These are phyloP conservation scores for Agelas oroides DNA, from an alignment of 37 sponge, comb jelly and placozoan genomes.

Conservation along the genomic window DNA sequence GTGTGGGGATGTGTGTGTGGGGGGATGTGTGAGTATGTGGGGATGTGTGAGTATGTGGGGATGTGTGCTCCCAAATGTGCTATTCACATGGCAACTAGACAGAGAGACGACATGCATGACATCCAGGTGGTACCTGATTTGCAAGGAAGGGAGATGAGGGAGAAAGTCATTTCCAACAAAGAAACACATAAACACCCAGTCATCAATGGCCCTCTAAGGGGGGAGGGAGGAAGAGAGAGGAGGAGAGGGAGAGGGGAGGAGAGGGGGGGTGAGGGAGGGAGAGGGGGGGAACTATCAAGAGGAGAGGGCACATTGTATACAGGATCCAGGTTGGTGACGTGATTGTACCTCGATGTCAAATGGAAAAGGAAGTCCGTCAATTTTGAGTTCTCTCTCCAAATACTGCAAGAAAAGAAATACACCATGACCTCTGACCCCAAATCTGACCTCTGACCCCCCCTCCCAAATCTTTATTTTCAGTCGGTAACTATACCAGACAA, in stretches of 20 bases:
- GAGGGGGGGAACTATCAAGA: neutral
- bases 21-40: too few species aligned
- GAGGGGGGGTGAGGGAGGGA: constrained; percentile 11
- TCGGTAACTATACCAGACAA: too few species aligned
- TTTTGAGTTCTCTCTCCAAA: constrained; percentile 88
- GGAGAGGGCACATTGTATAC: neutral
- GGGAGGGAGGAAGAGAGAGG: neutral
- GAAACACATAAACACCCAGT: constrained; percentile 99
- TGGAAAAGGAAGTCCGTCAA: constrained; percentile 84
- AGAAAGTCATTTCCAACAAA: constrained; percentile 99
- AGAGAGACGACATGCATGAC: too few species aligned
- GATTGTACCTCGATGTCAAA: constrained; percentile 83
- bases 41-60: too few species aligned
- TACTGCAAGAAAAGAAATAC: constrained; percentile 64
- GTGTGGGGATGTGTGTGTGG: too few species aligned
- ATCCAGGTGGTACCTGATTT: constrained; percentile 91
- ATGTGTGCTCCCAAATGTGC: too few species aligned
- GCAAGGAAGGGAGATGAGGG: constrained; percentile 96
- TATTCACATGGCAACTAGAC: too few species aligned
- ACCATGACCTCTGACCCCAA: too few species aligned
- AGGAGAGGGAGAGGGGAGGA: neutral
- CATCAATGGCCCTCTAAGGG: constrained; percentile 93
- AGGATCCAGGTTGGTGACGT: neutral
- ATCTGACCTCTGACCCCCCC: too few species aligned
- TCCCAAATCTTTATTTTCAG: too few species aligned